Base-by-base conservation (phyloP, 2,113 vertebrate genomes). In the Eurypyga helias region DNA sequence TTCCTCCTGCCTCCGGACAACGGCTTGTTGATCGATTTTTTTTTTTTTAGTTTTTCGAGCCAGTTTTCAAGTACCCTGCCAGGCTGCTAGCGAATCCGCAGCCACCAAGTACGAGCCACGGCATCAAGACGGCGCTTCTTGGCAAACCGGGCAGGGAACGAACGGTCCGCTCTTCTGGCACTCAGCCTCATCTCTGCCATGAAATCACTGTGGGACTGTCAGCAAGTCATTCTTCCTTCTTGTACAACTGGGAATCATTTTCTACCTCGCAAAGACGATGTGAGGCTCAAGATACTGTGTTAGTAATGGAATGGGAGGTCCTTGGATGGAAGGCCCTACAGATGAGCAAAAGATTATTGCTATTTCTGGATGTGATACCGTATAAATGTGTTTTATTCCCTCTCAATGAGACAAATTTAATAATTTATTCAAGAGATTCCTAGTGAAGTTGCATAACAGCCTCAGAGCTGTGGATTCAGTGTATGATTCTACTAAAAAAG, bases 331-430 rank as follows among this genome's bases (percentile, higher is more conserved):
- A 89, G 73, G 80, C 85, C 80, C 57, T 76, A 94, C 49, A 79
- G 92, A 89, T 41, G 92, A 94, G 92, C 92, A 95, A 96, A 94
- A 70, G 90, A 76, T 95, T 95, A 57, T 73, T 84, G 73, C 61
- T 89, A 31, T 92, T 96, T 89, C 57, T 92, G 77, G 57, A 87
- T 60, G 61, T 92, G 61, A 79, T 65, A 79, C n/a, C 65, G 72
- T 88, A 49, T 82, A 72, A 95, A 89, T 65, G 52, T 88, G 64
- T 79, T 88, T 88, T 92, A 83, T 83, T 81, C 61, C 86, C 45
- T 86, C 80, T 84, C 77, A 89, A 15, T 62, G 81, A 97, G 61
- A 83, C 24, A 90, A 84, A 76, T 58, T 17, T 61, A 89, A 82
- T 54, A 0, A 17, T 76, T 84, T 82, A n/a, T 76, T 92, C 52